Evolutionary conservation across 2,113 vertebrate species (phyloP).

Genomic region (Tyto alba): DNA sequence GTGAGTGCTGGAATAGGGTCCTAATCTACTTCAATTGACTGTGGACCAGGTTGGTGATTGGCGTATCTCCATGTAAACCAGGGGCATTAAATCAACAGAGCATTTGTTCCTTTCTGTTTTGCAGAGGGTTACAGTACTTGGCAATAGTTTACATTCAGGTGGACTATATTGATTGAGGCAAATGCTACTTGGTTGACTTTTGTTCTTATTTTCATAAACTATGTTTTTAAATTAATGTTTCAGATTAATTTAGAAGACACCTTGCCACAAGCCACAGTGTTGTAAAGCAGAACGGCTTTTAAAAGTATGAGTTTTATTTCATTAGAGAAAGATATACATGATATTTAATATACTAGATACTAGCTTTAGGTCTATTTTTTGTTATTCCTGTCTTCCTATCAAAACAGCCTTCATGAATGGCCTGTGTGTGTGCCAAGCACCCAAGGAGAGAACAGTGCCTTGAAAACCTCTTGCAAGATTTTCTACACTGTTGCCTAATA

Average conservation of each 20-base stretch:
- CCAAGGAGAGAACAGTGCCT: neutral
- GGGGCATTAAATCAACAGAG: neutral
- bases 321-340: conserved; percentile 12
- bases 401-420: neutral
- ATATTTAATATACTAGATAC: conserved; percentile 28
- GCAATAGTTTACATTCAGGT: neutral
- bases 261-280: conserved; percentile 12
- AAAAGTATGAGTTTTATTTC: conserved; percentile 45
- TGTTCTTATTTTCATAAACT: conserved; percentile 22
- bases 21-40: neutral
- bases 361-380: neutral
- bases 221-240: conserved; percentile 28
- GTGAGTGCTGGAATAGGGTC: neutral
- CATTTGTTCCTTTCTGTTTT: neutral
- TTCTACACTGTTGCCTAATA: neutral
- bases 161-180: neutral
- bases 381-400: neutral
- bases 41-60: neutral
- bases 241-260: neutral
- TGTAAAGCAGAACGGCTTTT: conserved; percentile 34
- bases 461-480: neutral
- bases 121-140: neutral
- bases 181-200: conserved; percentile 17
- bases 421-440: neutral
- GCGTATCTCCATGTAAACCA: neutral